Percentiles rank a stretch among this genome's conserved stretches.
phyloP scores from a whole-genome alignment of 2,113 vertebrate genomes.

The Thalassarche chlororhynchos region DNA sequence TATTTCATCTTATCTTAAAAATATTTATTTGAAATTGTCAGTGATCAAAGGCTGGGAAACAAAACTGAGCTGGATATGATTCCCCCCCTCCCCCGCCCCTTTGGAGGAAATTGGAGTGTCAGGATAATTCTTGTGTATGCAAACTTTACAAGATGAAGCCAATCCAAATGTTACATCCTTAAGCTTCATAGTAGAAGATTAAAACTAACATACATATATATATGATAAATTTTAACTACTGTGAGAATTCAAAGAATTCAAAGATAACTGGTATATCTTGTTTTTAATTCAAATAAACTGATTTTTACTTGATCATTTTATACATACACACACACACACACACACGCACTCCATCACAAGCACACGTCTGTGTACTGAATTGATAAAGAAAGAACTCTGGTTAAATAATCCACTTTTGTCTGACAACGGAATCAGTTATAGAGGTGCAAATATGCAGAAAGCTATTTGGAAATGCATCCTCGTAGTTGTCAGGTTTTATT shows the following conservation, averaged over 20 bases:
- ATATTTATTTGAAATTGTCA: constrained; percentile 79
- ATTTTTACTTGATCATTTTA: constrained; percentile 72
- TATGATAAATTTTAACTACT: not conserved
- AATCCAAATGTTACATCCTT: constrained; percentile 41
- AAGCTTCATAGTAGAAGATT: constrained; percentile 26
- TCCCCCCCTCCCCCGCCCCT: not conserved
- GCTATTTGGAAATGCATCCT: constrained; percentile 99
- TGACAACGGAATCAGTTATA: constrained; percentile 96
- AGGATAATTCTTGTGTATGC: constrained; percentile 75
- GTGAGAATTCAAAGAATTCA: constrained; percentile 28
- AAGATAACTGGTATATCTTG: constrained; percentile 26
- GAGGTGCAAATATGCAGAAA: constrained; percentile 99
- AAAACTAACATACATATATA: not conserved
- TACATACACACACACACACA: not conserved
- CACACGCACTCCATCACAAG: not conserved
- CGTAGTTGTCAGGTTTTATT: constrained; percentile 99
- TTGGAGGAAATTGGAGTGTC: constrained; percentile 72
- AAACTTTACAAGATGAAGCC: constrained; percentile 72
- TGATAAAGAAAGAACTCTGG: constrained; percentile 87
- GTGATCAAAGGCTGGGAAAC: constrained; percentile 75
- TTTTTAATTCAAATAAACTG: constrained; percentile 71
- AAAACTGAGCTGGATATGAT: constrained; percentile 69
- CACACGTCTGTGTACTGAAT: constrained; percentile 75
- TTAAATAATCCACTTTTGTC: constrained; percentile 99
- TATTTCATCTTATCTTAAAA: constrained; percentile 77